A percentile compares a stretch with the other conserved stretches of the same genome.
Conservation (phyloP, 2,888 invertebrate genomes). For the Lasioglossum marginatum region DNA sequence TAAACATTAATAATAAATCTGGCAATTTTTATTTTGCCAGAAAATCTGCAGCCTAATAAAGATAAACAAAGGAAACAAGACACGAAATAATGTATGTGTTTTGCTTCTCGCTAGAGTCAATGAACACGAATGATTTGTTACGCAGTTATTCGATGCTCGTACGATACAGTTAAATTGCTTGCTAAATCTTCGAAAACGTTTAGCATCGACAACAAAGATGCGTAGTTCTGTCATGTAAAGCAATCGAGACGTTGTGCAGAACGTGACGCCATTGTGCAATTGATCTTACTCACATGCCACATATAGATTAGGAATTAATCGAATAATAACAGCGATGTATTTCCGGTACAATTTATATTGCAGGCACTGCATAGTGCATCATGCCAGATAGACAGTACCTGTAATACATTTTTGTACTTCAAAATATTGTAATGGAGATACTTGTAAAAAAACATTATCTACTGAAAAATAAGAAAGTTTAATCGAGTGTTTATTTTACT, state of each 20-base stretch:
- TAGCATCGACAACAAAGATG: not conserved
- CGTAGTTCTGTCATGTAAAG: not conserved
- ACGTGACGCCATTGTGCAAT: constrained; percentile 34
- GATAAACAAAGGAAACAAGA: not conserved
- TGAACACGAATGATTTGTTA: not conserved
- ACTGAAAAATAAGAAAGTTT: not conserved
- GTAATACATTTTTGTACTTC: not conserved
- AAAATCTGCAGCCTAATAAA: not conserved
- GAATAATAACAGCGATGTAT: constrained; percentile 34
- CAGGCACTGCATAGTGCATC: not conserved
- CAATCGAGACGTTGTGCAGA: not conserved
- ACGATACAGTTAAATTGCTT: not conserved
- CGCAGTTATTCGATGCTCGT: not conserved
- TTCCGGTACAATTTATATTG: not conserved
- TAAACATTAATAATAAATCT: not conserved
- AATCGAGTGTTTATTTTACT: not conserved
- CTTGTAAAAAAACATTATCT: not conserved
- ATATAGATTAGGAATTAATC: constrained; percentile 33
- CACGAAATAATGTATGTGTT: not conserved
- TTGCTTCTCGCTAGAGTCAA: not conserved
- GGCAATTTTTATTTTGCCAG: no score
- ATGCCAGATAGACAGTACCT: not conserved
- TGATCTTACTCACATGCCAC: not conserved
- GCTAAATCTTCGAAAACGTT: not conserved
- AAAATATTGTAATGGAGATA: not conserved